phyloP scores from a whole-genome alignment of 1,140 invertebrate genomes.

The Druon quercuslanigerum region DNA sequence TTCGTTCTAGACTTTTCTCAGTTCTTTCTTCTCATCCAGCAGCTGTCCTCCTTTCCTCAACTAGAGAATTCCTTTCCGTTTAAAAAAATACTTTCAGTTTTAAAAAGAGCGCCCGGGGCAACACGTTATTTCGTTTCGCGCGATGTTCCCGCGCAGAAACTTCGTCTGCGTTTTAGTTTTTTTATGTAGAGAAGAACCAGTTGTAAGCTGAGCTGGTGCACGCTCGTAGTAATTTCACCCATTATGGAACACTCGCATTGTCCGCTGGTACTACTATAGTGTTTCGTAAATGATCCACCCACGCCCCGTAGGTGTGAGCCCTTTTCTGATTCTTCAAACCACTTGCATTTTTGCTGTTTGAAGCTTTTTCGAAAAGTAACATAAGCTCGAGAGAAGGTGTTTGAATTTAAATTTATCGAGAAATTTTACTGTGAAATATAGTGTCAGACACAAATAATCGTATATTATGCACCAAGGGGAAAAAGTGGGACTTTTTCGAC shows the following conservation, averaged over 20 bases:
- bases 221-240: slow-evolving; percentile 41
- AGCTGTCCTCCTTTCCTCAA: not conserved
- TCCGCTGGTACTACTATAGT: slow-evolving; percentile 31
- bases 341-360: not conserved
- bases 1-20: not conserved
- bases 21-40: not conserved
- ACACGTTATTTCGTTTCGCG: slow-evolving; percentile 26
- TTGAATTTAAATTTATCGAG: too few relatives aligned
- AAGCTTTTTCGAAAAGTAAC: not conserved
- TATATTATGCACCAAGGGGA: too few relatives aligned
- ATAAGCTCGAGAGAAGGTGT: too few relatives aligned
- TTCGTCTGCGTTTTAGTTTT: slow-evolving; percentile 29
- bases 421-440: too few relatives aligned
- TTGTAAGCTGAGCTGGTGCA: slow-evolving; percentile 46
- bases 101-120: slow-evolving; percentile 16
- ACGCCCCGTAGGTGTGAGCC: not conserved
- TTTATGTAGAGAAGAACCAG: slow-evolving; percentile 43
- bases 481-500: too few relatives aligned
- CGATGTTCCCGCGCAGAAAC: slow-evolving; percentile 6
- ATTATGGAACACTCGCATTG: slow-evolving; percentile 38
- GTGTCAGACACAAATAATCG: too few relatives aligned
- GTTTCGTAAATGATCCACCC: slow-evolving; percentile 35
- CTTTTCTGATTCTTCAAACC: not conserved
- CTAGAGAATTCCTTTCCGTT: slow-evolving; percentile 18
- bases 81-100: slow-evolving; percentile 19